phyloP scores from a whole-genome alignment of 2,888 invertebrate species.

The Seladonia tumulorum region DNA sequence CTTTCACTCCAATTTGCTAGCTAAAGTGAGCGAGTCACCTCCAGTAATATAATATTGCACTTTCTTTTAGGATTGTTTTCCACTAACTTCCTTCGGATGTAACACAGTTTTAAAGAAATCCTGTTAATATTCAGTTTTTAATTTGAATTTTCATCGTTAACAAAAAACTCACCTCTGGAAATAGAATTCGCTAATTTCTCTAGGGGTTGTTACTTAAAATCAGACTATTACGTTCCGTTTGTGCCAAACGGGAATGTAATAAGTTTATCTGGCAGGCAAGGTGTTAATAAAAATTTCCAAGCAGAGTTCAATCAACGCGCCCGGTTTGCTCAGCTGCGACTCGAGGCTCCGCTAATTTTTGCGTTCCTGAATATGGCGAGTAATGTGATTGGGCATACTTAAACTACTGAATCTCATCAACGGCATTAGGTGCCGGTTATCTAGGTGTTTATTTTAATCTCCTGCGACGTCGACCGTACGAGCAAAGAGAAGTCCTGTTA shows the following conservation, averaged over 20 bases:
- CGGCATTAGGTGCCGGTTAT: conserved; percentile 58
- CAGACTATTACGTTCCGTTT: too few species aligned
- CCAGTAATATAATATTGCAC: too few species aligned
- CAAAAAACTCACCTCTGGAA: too few species aligned
- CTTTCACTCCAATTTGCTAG: neutral
- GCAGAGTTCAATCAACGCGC: neutral
- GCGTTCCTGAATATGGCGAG: conserved; percentile 77
- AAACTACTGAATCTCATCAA: conserved; percentile 70
- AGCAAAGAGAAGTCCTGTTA: conserved; percentile 15
- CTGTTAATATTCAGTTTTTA: too few species aligned
- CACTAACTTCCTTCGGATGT: too few species aligned
- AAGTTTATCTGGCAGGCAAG: neutral
- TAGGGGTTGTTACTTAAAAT: too few species aligned
- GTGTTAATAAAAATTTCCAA: neutral
- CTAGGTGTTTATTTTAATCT: conserved; percentile 61
- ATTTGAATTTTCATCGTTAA: neutral
- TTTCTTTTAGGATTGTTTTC: too few species aligned
- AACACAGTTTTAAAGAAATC: too few species aligned
- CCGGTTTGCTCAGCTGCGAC: conserved; percentile 31
- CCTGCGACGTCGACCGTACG: conserved; percentile 45
- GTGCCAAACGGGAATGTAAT: neutral
- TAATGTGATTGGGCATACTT: conserved; percentile 72
- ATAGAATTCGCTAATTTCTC: too few species aligned
- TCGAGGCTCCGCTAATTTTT: conserved; percentile 42
- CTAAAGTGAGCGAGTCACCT: too few species aligned